Evolutionary conservation across 2,888 invertebrate species (phyloP), one percentile per base, ranked within the genome.

Genomic region (Apeira syringaria): DNA sequence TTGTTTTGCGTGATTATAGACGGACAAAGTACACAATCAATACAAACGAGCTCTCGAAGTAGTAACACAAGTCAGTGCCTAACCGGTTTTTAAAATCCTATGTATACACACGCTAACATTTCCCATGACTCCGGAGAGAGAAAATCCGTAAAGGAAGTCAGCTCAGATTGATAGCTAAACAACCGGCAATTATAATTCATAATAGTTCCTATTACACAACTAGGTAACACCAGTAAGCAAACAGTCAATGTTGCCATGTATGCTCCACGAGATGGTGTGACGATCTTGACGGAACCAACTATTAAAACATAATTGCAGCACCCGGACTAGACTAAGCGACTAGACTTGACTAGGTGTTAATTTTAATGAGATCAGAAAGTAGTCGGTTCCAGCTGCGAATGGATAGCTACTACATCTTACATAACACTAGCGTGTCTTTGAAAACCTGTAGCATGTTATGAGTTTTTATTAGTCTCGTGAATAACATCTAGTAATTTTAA

Each of bases 81-180:
- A 55, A 77, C 78, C 63, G 67, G 78, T 79, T 74, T 53, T 53
- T 63, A 69, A 68, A 50, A 45, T 47, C 41, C 58, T 56, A 50
- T 61, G 61, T 62, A 20, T 7, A 67, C 66, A 65, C 55, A 68
- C 69, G 68, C 74, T 78, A 79, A 78, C 79, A 79, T 80, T 80
- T 79, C 75, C 64, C 78, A 76, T 76, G 78, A 64, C 72, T 70
- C 66, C 57, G 61, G 76, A 69, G 76, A 77, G 76, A 69, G 76
- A 77, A 73, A 76, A 74, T 80, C 75, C 73, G 70, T 67, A 71
- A 75, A 77, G 77, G 74, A 74, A 74, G 68, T 69, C 50, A 49
- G 61, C 62, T 64, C 49, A 67, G 68, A 67, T 70, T 71, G 70
- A 78, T 74, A 60, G 66, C 71, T 64, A 59, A 64, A 71, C 68